A percentile compares a stretch with the other conserved stretches of the same genome.
phyloP scores from a whole-genome alignment of 2,113 vertebrate genomes.

The Arizona elegans region DNA sequence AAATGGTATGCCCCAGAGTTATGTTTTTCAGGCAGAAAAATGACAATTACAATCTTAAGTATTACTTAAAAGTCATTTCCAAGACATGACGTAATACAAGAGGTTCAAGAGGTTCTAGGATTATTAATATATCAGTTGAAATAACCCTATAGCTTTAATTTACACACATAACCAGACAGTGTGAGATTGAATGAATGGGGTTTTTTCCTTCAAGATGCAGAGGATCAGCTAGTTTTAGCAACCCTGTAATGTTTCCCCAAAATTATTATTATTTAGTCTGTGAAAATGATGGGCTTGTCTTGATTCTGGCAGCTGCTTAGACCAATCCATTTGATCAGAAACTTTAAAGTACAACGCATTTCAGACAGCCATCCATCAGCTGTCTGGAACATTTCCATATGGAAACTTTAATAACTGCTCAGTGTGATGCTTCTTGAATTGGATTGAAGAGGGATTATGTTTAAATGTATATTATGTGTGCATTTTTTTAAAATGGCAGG shows the following conservation, averaged over 20 bases:
- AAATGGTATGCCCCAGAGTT: neutral
- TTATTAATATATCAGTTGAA: neutral
- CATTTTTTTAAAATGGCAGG: conserved; percentile 24
- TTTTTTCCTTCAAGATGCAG: conserved; percentile 16
- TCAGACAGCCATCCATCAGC: conserved; percentile 48
- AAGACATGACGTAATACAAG: neutral
- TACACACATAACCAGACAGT: conserved; percentile 5
- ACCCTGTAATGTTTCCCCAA: conserved; percentile 43
- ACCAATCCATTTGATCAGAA: conserved; percentile 32
- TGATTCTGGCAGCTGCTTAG: conserved; percentile 57
- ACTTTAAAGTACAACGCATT: conserved; percentile 58
- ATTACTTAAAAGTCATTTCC: neutral
- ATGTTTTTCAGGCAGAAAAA: neutral
- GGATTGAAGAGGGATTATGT: conserved; percentile 4
- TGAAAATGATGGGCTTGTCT: conserved; percentile 39
- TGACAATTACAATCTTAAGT: conserved; percentile 1
- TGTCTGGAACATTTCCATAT: conserved; percentile 47
- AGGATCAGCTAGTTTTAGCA: conserved; percentile 26
- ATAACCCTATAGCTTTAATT: neutral
- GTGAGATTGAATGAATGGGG: conserved; percentile 17
- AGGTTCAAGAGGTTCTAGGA: neutral
- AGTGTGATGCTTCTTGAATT: conserved; percentile 45
- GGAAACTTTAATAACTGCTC: conserved; percentile 37
- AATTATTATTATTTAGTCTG: conserved; percentile 38
- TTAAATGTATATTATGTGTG: neutral